These are phyloP conservation scores for Halcyon smyrnensis DNA, from an alignment of 2,797 vertebrate genomes.

Conservation along the genomic window DNA sequence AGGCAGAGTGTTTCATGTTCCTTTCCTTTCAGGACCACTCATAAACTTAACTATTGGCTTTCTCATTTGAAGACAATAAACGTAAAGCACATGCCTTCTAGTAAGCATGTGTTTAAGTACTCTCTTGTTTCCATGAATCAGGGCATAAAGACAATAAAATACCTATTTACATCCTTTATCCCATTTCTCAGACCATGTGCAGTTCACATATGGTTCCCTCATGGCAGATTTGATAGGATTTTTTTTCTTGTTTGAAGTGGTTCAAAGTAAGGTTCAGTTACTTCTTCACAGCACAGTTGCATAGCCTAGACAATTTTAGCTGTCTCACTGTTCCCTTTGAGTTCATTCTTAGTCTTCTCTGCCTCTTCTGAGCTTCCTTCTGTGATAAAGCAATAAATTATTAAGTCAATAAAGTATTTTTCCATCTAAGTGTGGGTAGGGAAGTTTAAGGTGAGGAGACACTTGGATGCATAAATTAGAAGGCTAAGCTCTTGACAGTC, in stretches of 20 bases:
- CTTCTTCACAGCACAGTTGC: background rate
- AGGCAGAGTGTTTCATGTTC: background rate
- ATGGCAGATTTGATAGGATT: background rate
- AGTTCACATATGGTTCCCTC: conserved; percentile 28
- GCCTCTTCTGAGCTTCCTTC: background rate
- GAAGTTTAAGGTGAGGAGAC: background rate
- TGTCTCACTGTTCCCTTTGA: background rate
- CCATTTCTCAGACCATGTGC: conserved; percentile 9
- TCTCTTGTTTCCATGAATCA: conserved; percentile 54
- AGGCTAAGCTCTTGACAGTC: background rate
- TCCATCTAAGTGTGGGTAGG: rapidly evolving
- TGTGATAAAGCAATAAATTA: background rate
- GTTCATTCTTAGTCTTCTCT: background rate
- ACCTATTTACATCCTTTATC: conserved; percentile 31
- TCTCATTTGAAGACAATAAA: conserved; percentile 34
- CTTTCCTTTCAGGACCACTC: background rate
- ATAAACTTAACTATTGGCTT: conserved; percentile 30
- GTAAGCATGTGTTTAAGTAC: conserved; percentile 42
- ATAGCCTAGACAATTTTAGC: background rate
- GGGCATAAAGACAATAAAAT: conserved; percentile 42
- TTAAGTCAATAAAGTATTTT: background rate
- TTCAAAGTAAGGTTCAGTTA: conserved; percentile 4
- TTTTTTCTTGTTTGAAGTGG: conserved; percentile 11
- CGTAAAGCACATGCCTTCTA: conserved; percentile 19
- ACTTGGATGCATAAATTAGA: background rate